Evolutionary conservation across 2,888 invertebrate species (phyloP), one percentile per base, ranked within the genome.

Genomic region (Napeogenes sylphis): DNA sequence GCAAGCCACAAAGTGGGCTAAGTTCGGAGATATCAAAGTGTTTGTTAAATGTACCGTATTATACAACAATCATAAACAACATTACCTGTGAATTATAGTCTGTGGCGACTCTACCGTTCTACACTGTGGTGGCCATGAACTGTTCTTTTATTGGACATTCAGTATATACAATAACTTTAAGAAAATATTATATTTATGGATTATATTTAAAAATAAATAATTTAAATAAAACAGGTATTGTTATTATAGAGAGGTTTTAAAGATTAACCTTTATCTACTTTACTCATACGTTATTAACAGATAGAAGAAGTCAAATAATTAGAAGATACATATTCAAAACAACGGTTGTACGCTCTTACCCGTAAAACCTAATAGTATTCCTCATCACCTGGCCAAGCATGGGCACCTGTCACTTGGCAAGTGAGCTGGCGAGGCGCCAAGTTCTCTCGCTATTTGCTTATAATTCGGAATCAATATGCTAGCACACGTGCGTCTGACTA

Each of bases 381-480:
- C 10, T 2, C 32, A 10, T 14, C 32, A 47, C 42, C 33, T 42
- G 47, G 38, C 35, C 30, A 64, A 56, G 35, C 65, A 64, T 85
- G 83, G 86, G 71, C 75, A 75, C 82, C 81, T 61, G 67, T 70
- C 68, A 64, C 63, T 76, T 81, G 83, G 81, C 85, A 78, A 79
- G 81, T 72, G 71, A 71, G 71, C 81, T 88, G 89, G 89, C 86
- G 62, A n/a, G 47, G 56, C 68, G 85, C 89, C 89, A 89, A 78
- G 73, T 71, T 66, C 76, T 76, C 70, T 66, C 72, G 83, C 80
- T 87, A 85, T 88, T 87, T 87, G 89, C 86, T 88, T 87, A 86
- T 89, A 87, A 89, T 88, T 86, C 75, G 78, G 86, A 88, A 89
- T 87, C 89, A 88, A 88, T 89, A 89, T 86, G 87, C 84, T 73